These are phyloP conservation scores for Paracyprichromis sp. DNA, from an alignment of 2,113 vertebrate species.

Conservation along the genomic window DNA sequence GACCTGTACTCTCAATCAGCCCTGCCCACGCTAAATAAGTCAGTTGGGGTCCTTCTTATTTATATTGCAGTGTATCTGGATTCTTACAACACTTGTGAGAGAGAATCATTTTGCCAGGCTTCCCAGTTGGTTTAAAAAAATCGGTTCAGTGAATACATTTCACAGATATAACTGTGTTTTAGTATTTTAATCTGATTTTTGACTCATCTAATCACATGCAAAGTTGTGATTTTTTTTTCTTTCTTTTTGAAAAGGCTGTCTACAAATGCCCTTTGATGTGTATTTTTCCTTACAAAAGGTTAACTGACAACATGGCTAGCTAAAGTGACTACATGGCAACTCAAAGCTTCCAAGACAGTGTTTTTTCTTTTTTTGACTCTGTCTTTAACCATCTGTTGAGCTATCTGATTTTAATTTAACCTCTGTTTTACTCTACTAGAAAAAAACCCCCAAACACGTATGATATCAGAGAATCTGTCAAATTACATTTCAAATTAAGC, in stretches of 20 bases:
- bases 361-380: not conserved
- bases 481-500: not conserved
- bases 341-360: not conserved
- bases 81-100: not conserved
- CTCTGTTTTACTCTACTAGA: not conserved
- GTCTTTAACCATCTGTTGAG: not conserved
- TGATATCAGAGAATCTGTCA: not conserved
- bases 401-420: not conserved
- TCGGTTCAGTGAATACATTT: not conserved
- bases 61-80: not conserved
- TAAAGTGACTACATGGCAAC: not conserved
- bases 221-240: not conserved
- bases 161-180: not conserved
- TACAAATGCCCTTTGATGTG: not conserved
- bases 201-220: not conserved
- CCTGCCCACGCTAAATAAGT: not conserved
- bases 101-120: not conserved
- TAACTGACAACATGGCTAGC: not conserved
- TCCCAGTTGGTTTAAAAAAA: not conserved
- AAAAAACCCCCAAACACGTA: rapidly evolving
- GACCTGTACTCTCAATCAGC: not conserved
- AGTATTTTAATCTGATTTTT: not conserved
- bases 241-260: not conserved
- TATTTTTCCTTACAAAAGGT: not conserved
- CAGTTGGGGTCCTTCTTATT: not conserved